Evolutionary conservation across 2,888 invertebrate species (phyloP).

Genomic region (Cosmorhoe ocellata): DNA sequence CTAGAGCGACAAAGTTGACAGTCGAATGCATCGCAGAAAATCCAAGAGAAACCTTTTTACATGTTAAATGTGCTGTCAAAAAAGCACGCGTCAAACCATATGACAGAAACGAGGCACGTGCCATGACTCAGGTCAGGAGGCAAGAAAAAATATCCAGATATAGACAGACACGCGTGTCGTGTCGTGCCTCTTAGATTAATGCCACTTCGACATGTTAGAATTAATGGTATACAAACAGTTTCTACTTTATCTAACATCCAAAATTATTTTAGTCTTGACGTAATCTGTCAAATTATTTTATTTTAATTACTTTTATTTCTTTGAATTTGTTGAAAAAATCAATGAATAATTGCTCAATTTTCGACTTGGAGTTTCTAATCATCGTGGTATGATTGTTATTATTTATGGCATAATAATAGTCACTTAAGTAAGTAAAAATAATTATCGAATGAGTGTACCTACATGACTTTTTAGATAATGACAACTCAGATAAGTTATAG

Average conservation of each 20-base stretch:
- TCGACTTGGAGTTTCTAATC: conserved; percentile 11
- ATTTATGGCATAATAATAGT: conserved; percentile 21
- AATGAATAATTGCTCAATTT: conserved; percentile 22
- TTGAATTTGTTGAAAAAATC: conserved; percentile 1
- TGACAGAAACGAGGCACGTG: conserved; percentile 42
- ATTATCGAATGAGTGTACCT: conserved; percentile 5
- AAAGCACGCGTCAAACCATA: conserved; percentile 25
- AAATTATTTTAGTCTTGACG: conserved; percentile 11
- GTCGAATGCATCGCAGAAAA: too few relatives aligned
- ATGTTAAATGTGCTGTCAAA: conserved; percentile 8
- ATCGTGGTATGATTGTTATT: conserved; percentile 3
- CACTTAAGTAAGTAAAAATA: conserved; percentile 5
- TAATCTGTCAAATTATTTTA: conserved; percentile 31
- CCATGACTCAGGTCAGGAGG: conserved; percentile 47
- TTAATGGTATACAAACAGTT: conserved; percentile 37
- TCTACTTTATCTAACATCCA: conserved; percentile 16
- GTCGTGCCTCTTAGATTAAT: conserved; percentile 41
- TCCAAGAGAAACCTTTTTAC: too few relatives aligned
- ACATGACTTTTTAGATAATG: conserved; percentile 12
- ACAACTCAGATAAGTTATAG: conserved; percentile 13
- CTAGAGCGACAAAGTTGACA: too few relatives aligned
- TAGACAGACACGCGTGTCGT: conserved; percentile 30
- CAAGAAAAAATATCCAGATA: conserved; percentile 38
- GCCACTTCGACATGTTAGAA: conserved; percentile 34
- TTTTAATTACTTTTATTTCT: conserved; percentile 24